Conservation (phyloP, 2,797 vertebrate genomes). For the Sebastiscus albofasciatus region DNA sequence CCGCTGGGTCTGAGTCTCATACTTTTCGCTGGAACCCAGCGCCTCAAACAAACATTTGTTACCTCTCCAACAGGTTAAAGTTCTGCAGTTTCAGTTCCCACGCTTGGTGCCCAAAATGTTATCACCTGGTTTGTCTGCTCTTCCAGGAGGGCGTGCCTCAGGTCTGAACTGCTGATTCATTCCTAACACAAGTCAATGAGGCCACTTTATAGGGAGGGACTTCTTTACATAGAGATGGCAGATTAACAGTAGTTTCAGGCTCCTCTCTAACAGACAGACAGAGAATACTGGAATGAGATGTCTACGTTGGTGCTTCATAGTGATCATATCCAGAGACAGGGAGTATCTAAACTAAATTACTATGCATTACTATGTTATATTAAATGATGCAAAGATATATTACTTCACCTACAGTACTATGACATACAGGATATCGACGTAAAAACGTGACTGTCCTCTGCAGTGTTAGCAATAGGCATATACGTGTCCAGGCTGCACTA, state of each 20-base stretch:
- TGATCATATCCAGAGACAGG: neutral
- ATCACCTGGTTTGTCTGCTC: neutral
- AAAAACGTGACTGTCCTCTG: neutral
- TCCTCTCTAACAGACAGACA: neutral
- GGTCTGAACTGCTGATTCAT: conserved; percentile 17
- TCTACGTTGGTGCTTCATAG: neutral
- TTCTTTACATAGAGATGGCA: neutral
- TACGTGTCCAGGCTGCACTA: neutral
- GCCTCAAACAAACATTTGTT: neutral
- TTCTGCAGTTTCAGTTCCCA: neutral
- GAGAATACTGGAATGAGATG: neutral
- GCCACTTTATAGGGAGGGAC: neutral
- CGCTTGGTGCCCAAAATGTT: neutral
- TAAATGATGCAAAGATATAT: neutral
- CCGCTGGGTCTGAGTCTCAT: too few relatives aligned
- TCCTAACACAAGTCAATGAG: neutral
- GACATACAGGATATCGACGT: neutral
- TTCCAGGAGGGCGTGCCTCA: conserved; percentile 2
- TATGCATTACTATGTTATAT: neutral
- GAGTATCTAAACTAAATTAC: neutral
- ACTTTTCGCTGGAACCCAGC: fast-evolving
- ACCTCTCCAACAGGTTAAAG: neutral
- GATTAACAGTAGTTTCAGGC: neutral
- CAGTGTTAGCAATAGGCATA: neutral
- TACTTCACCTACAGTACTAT: neutral